A percentile compares a stretch with the other conserved stretches of the same genome.
Conservation (phyloP, 2,113 vertebrate species). For the Dasypus novemcinctus region DNA sequence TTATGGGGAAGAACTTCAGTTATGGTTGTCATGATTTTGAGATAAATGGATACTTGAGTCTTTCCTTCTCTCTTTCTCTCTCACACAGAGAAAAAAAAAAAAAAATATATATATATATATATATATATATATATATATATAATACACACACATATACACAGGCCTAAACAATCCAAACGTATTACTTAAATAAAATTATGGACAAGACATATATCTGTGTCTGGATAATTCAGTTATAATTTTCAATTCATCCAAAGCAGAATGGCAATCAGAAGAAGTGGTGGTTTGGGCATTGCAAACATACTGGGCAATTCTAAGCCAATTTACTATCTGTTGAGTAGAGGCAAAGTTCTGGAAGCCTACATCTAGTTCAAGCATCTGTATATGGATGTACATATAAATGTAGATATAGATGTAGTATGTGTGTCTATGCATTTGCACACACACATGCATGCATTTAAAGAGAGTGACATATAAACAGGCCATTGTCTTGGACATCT, state of each 20-base stretch:
- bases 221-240: not conserved
- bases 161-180: not conserved
- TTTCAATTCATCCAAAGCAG: not conserved
- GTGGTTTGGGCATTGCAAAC: not conserved
- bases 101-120: not conserved
- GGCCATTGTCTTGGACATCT: not conserved
- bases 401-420: not conserved
- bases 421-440: not conserved
- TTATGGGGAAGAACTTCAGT: not conserved
- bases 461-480: not conserved
- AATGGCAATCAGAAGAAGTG: not conserved
- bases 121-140: not conserved
- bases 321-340: not conserved
- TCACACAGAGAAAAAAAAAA: not conserved
- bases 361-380: not conserved
- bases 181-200: not conserved
- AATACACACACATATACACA: not conserved
- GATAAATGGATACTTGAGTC: not conserved
- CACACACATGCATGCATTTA: not conserved
- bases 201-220: not conserved
- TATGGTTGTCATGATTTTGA: not conserved
- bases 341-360: not conserved
- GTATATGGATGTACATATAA: not conserved
- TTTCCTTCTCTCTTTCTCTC: not conserved
- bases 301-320: not conserved